These are phyloP conservation scores for Thinocorus orbignyianus DNA, from an alignment of 2,113 vertebrate species.

Conservation along the genomic window DNA sequence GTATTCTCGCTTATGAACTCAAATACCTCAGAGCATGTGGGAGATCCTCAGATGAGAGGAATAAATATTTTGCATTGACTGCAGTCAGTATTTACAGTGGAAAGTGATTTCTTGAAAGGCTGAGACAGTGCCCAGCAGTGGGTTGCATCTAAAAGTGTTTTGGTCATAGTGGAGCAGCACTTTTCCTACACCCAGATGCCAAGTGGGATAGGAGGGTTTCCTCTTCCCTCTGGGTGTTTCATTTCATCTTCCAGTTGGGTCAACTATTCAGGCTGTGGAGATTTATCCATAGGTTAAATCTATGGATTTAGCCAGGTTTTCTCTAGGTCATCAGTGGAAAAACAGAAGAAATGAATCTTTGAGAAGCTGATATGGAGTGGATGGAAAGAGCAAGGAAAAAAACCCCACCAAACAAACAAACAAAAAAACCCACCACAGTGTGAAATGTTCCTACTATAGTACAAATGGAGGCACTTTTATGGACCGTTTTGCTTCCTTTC, in stretches of 20 bases:
- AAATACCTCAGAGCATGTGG: neutral
- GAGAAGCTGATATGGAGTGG: neutral
- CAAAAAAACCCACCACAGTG: fast-evolving
- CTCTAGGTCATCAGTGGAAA: neutral
- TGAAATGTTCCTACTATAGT: neutral
- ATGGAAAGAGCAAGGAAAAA: neutral
- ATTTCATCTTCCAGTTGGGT: neutral
- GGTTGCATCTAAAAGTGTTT: neutral
- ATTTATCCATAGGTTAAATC: neutral
- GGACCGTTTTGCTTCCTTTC: neutral
- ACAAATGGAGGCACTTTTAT: neutral
- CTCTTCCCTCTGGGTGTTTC: neutral
- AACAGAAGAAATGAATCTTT: neutral
- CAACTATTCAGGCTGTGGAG: neutral
- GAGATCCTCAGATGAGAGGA: neutral
- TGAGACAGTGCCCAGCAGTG: neutral
- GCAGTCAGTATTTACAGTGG: neutral
- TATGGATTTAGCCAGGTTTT: neutral
- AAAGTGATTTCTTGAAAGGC: conserved; percentile 3
- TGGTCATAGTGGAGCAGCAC: neutral
- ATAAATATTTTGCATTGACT: conserved; percentile 2
- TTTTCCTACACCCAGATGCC: neutral
- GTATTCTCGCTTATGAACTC: neutral
- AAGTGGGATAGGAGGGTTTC: neutral
- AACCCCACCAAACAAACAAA: fast-evolving